Conservation (phyloP, 2,113 vertebrate species). For the Ptilorrhoa leucosticta region DNA sequence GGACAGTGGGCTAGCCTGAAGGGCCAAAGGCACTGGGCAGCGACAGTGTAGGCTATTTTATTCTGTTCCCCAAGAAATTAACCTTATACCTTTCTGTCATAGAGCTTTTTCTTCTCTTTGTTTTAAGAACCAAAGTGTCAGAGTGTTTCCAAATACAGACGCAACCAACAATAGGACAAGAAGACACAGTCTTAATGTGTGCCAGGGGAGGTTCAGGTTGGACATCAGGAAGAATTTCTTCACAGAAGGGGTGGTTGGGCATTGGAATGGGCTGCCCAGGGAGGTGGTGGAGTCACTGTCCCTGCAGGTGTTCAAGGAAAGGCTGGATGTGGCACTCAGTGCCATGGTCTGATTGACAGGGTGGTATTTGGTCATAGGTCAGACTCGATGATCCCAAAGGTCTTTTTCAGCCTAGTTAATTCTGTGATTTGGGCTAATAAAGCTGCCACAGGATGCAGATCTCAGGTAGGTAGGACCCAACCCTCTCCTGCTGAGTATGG, state of each 20-base stretch:
- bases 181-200: neutral
- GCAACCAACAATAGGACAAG: neutral
- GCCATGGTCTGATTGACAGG: neutral
- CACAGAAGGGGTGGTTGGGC: accelerated
- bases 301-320: neutral
- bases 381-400: neutral
- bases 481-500: accelerated
- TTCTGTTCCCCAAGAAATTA: neutral
- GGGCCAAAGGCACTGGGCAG: no score
- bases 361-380: neutral
- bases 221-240: neutral
- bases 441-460: neutral
- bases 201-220: neutral
- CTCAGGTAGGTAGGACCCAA: neutral
- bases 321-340: neutral
- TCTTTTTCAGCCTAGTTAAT: neutral
- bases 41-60: neutral
- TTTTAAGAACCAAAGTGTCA: neutral
- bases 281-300: neutral
- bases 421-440: neutral
- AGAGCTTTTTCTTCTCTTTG: neutral
- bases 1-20: no score
- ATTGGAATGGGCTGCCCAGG: neutral
- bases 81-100: neutral
- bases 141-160: neutral